Percentiles rank a stretch among this genome's conserved stretches.
Evolutionary conservation across 35 echinoderm and acorn worm species (phyloP).

Genomic region (Patiria miniata): DNA sequence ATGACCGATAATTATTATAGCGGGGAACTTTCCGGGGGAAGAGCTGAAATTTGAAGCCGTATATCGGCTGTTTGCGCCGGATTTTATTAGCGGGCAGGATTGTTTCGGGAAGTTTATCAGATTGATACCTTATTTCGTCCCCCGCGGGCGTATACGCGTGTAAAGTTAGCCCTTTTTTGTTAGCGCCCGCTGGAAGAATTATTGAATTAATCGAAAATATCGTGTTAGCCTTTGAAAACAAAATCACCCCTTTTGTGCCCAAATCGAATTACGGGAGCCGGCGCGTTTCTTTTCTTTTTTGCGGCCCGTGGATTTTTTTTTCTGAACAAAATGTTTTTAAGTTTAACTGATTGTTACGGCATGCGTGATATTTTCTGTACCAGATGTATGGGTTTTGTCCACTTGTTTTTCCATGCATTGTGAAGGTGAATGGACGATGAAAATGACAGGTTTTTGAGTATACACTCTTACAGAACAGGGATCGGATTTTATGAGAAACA

Average conservation of each 20-base stretch:
- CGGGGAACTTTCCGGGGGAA: conserved; percentile 12
- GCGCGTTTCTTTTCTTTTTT: background rate
- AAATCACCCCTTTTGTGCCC: background rate
- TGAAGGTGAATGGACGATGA: too few relatives aligned
- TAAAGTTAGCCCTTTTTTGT: conserved; percentile 2
- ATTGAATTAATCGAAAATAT: conserved; percentile 30
- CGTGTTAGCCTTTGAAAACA: conserved; percentile 9
- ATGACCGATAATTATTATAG: background rate
- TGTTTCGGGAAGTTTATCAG: conserved; percentile 24
- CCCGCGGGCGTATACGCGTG: background rate
- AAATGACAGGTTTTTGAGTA: too few relatives aligned
- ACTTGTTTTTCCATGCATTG: too few relatives aligned
- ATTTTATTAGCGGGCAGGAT: conserved; percentile 18
- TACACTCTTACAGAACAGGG: too few relatives aligned
- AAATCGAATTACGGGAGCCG: background rate
- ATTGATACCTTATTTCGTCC: conserved; percentile 19
- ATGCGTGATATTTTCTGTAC: too few relatives aligned
- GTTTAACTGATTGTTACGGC: too few relatives aligned
- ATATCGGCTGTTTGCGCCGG: conserved; percentile 20
- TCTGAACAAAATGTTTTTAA: too few relatives aligned
- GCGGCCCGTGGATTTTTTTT: too few relatives aligned
- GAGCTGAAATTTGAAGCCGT: conserved; percentile 8
- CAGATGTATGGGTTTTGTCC: too few relatives aligned
- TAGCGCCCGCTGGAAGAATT: conserved; percentile 18
- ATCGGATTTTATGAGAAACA: too few relatives aligned